phyloP scores from a whole-genome alignment of 2,888 invertebrate species.

The Octodonta nipae region DNA sequence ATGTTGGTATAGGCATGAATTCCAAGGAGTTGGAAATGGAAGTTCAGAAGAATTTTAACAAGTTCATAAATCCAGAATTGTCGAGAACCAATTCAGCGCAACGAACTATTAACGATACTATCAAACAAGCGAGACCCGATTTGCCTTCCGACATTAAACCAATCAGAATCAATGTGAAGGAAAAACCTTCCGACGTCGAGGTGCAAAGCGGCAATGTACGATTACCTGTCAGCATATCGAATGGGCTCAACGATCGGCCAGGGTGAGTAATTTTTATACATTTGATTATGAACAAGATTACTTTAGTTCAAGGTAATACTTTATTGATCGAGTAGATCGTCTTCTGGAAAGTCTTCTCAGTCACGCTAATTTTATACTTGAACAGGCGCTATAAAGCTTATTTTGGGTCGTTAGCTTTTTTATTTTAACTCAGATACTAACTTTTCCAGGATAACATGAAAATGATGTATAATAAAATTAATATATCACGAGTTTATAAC shows the following conservation, averaged over 20 bases:
- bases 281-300: too few relatives aligned
- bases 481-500: too few relatives aligned
- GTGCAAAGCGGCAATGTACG: constrained; percentile 35
- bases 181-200: constrained; percentile 31
- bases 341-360: too few relatives aligned
- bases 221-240: constrained; percentile 25
- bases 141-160: constrained; percentile 33
- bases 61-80: constrained; percentile 20
- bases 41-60: constrained; percentile 26
- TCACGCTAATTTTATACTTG: too few relatives aligned
- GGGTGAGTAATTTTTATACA: too few relatives aligned
- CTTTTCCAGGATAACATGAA: too few relatives aligned
- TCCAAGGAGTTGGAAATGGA: constrained; percentile 22
- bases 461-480: too few relatives aligned
- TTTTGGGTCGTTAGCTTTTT: too few relatives aligned
- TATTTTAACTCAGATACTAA: too few relatives aligned
- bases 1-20: constrained; percentile 19
- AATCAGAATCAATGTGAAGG: constrained; percentile 33
- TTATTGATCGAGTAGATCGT: too few relatives aligned
- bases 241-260: constrained; percentile 29
- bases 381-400: too few relatives aligned
- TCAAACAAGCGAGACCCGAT: constrained; percentile 28
- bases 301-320: too few relatives aligned
- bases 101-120: constrained; percentile 19
- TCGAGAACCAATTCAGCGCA: constrained; percentile 16